A percentile compares a stretch with the other conserved stretches of the same genome.
Evolutionary conservation across 2,888 invertebrate species (phyloP).

Genomic region (Cyaniris semiargus): DNA sequence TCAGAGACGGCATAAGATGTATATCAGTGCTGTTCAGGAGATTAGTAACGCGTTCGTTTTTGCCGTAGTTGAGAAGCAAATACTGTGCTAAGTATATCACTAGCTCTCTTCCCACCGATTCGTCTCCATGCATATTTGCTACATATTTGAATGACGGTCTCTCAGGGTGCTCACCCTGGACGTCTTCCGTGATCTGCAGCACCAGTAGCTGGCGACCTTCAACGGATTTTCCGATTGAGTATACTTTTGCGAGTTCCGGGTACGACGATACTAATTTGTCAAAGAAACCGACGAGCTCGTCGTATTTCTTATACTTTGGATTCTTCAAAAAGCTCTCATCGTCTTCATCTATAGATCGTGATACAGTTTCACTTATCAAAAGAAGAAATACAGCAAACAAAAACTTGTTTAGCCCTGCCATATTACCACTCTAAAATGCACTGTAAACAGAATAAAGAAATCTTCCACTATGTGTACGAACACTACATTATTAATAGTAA

Average conservation of each 20-base stretch:
- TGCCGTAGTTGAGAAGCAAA: slow-evolving; percentile 88
- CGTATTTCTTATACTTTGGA: slow-evolving; percentile 85
- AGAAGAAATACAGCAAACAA: slow-evolving; percentile 60
- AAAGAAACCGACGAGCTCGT: slow-evolving; percentile 84
- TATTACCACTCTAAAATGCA: slow-evolving; percentile 18
- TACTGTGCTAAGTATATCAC: slow-evolving; percentile 91
- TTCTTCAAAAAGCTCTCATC: slow-evolving; percentile 79
- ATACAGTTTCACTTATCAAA: slow-evolving; percentile 57
- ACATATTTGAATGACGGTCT: slow-evolving; percentile 96
- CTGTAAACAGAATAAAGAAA: not conserved
- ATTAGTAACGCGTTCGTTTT: slow-evolving; percentile 84
- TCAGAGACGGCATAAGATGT: slow-evolving; percentile 97
- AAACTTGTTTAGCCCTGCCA: slow-evolving; percentile 44
- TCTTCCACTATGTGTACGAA: not conserved
- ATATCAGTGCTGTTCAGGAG: slow-evolving; percentile 94
- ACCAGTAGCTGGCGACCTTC: slow-evolving; percentile 90
- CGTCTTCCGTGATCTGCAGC: slow-evolving; percentile 89
- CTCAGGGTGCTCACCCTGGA: slow-evolving; percentile 72
- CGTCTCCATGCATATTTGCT: slow-evolving; percentile 98
- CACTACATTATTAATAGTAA: slow-evolving; percentile 12
- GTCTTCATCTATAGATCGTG: slow-evolving; percentile 59
- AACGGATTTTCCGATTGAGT: slow-evolving; percentile 91
- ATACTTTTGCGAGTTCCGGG: slow-evolving; percentile 85
- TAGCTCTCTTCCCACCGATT: slow-evolving; percentile 92
- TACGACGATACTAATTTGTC: slow-evolving; percentile 82